Evolutionary conservation across 2,113 vertebrate species (phyloP).

Genomic region (Azemiops feae): DNA sequence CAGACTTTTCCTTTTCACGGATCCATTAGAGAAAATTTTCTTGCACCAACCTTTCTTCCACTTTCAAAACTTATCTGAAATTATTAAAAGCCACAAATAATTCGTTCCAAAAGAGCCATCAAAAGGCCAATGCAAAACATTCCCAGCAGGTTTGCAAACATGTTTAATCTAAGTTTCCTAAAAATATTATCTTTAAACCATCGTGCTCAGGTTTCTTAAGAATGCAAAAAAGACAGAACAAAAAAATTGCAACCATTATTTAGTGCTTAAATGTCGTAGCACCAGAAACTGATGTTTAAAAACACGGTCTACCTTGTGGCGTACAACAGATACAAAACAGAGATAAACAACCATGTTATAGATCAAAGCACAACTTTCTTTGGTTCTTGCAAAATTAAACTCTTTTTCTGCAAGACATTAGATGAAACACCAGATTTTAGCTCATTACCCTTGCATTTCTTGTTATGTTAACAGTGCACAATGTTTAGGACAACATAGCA

Average conservation of each 20-base stretch:
- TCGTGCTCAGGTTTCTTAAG: not conserved
- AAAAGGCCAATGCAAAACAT: not conserved
- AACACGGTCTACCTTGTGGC: not conserved
- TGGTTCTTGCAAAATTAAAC: not conserved
- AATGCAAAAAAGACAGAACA: not conserved
- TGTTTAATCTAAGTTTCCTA: accelerated
- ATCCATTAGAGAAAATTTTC: not conserved
- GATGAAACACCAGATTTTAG: not conserved
- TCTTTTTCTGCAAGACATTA: not conserved
- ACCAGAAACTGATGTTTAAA: not conserved
- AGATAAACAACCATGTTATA: not conserved
- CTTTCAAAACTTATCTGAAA: not conserved
- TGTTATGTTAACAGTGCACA: not conserved
- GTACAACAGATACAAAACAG: not conserved
- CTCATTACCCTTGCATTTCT: not conserved
- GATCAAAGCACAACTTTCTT: not conserved
- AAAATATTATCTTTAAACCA: not conserved
- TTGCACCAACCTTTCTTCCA: not conserved
- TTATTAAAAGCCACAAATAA: not conserved
- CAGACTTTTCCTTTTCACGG: not conserved
- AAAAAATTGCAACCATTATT: not conserved
- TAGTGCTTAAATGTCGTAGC: not conserved
- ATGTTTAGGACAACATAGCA: not conserved
- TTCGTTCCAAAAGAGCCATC: not conserved
- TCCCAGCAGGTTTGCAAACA: not conserved